phyloP scores from a whole-genome alignment of 2,888 invertebrate species.

The Parnassius smintheus region DNA sequence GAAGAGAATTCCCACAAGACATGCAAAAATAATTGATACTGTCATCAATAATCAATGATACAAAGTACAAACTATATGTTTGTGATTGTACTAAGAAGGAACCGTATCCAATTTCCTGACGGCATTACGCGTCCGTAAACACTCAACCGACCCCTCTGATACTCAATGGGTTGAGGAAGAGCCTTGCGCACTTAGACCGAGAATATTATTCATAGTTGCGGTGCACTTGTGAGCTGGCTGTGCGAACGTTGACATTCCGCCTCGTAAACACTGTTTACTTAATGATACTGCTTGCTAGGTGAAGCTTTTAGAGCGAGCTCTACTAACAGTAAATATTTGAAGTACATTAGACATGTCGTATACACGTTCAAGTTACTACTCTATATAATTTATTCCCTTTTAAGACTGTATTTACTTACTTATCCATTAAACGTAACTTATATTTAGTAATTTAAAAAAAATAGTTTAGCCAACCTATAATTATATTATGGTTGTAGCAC shows the following conservation, averaged over 20 bases:
- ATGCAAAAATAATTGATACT: no score
- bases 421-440: no score
- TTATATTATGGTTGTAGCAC: no score
- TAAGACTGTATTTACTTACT: no score
- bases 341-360: background rate
- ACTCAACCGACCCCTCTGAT: background rate
- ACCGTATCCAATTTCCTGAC: background rate
- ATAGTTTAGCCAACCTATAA: no score
- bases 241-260: slow-evolving; percentile 1
- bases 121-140: background rate
- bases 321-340: background rate
- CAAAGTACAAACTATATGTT: no score
- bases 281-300: background rate
- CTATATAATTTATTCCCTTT: no score
- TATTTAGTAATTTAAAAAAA: no score
- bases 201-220: background rate
- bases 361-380: no score
- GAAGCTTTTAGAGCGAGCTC: background rate
- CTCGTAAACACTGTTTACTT: background rate
- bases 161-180: background rate
- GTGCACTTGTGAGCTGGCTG: background rate
- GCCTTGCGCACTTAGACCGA: background rate
- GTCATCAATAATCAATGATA: no score
- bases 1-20: no score
- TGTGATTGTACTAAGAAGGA: background rate